Evolutionary conservation across 1,140 invertebrate genomes (phyloP), one percentile per base, ranked within the genome.

Genomic region (Diuraphis noxia): DNA sequence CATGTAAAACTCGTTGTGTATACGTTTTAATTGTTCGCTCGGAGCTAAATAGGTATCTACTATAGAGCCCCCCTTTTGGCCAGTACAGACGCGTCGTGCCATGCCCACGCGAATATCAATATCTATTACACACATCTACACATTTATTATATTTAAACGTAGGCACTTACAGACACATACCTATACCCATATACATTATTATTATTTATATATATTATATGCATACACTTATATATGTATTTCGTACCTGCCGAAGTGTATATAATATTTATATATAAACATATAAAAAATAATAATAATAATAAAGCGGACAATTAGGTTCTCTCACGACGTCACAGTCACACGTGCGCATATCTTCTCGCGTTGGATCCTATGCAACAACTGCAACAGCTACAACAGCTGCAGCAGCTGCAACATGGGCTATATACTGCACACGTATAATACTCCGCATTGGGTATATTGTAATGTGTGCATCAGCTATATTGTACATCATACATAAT

Each of bases 281-380:
- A 72, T 34, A 72, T n/a, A 72, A 72, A 72, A n/a, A 63, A 63
- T 63, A 63, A 52, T 52, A 56, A 81, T 38, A 25, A 82, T n/a
- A 88, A 88, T 88, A 63, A 88, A 88, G 40, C 52, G 38, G 49
- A 40, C 87, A 36, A 88, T 88, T 88, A 88, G 23, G 52, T 87
- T n/a, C n/a, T 87, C 79, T 40, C 36, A 7, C 49, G 87, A 7
- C 49, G 87, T 52, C 49, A 88, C 87, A 36, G 87, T 88, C n/a
- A 72, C n/a, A 46, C 43, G 43, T 23, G 36, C 36, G 38, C 34
- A 23, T 1, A 23, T 81, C 38, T 9, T 36, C 7, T 4, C 0
- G 36, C 36, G 36, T 30, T n/a, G 56, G 56, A n/a, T 21, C 36
- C 38, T 38, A 38, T 25, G 21, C 36, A 72, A 7, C 21, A 49